A percentile compares a stretch with the other conserved stretches of the same genome.
Conservation (phyloP, 2,113 vertebrate species). For the Hippoglossus stenolepis region DNA sequence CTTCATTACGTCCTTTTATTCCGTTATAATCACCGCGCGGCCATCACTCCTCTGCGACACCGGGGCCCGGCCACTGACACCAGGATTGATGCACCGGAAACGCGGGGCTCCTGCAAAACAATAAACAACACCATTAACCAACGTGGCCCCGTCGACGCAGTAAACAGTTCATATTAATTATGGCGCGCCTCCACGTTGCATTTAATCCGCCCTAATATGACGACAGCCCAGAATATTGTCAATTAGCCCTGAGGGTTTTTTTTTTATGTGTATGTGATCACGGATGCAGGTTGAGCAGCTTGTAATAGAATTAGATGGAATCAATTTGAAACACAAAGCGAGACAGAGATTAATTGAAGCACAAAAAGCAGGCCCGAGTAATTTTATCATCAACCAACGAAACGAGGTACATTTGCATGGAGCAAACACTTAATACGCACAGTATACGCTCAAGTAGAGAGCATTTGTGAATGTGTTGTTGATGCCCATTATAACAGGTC, state of each 20-base stretch:
- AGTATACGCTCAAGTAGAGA: neutral
- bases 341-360: constrained; percentile 55
- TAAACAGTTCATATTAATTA: constrained; percentile 81
- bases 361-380: constrained; percentile 26
- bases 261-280: constrained; percentile 74
- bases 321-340: constrained; percentile 60
- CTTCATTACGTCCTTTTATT: constrained; percentile 82
- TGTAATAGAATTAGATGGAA: constrained; percentile 73
- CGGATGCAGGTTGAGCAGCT: constrained; percentile 61
- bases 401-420: constrained; percentile 15
- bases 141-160: constrained; percentile 63
- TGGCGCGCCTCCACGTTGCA: constrained; percentile 59
- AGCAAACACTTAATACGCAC: too few species aligned
- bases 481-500: constrained; percentile 23
- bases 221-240: constrained; percentile 69
- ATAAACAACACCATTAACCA: constrained; percentile 83
- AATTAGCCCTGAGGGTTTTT: constrained; percentile 42
- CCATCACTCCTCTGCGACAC: constrained; percentile 77
- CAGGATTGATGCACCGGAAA: constrained; percentile 80
- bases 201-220: constrained; percentile 76
- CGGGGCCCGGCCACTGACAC: constrained; percentile 68
- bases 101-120: constrained; percentile 71
- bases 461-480: neutral
- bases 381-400: constrained; percentile 39
- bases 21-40: constrained; percentile 79